Evolutionary conservation across 1,140 invertebrate species (phyloP), one percentile per base, ranked within the genome.

Genomic region (Pantala flavescens): DNA sequence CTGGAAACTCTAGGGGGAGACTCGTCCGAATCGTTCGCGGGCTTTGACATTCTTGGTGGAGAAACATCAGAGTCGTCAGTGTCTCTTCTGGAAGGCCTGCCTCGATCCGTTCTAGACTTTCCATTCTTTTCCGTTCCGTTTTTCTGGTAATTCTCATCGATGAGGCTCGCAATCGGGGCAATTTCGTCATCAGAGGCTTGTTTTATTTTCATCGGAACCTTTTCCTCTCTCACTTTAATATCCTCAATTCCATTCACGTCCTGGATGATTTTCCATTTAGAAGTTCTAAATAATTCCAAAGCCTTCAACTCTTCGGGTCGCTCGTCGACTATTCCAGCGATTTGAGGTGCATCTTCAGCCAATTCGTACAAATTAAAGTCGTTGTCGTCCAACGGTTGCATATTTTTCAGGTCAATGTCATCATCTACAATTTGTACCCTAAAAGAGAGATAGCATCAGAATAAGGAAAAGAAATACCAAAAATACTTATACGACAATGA

Each of bases 341-440:
- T 90, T 81, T 93, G 91, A 9, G 95, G 95, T 0, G 91, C 93
- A 84, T 96, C 93, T 80, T 97, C 95, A 24, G 88, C 89, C 23
- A 87, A 82, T 43, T 87, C 86, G 42, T 88, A 81, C 10, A 93
- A 85, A 75, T 93, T 90, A 71, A 91, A 83, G 77, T 92, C 89
- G 76, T 90, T 87, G 76, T 89, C 88, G 74, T 89, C 86, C 0
- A 88, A 79, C 16, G 85, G 81, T 24, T 85, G 80, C n/a, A 91
- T 82, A 71, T 88, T 87, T 11, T 85, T 84, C 10, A 91, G 77
- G 79, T 92, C 90, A 36, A 93, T 81, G 80, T 96, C 93, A 83
- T 97, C 94, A 82, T 97, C 95, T 76, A 97, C 92, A 76, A 98
- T 93, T 84, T 89, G 90, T 2, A 95, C 87, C 77, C 93, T 95